Evolutionary conservation across 2,888 invertebrate genomes (phyloP), one percentile per base, ranked within the genome.

Genomic region (Andrena bucephala): DNA sequence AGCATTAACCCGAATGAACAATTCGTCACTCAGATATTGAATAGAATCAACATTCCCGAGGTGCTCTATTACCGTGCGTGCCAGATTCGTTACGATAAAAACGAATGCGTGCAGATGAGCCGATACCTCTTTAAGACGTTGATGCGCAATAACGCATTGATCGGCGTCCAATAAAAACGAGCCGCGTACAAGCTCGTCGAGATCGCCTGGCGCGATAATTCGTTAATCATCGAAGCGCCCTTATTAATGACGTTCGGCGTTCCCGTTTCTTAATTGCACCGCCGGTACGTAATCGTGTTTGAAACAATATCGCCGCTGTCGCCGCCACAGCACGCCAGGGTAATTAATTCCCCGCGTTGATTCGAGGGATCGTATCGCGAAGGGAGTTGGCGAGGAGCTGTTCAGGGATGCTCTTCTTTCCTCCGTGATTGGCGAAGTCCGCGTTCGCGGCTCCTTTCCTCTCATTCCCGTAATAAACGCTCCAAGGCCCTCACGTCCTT

Each of bases 161-260:
- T 66, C 27, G 48, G n/a, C 48, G 27, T 4, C 52, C 10, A 78
- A 74, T 75, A 65, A 75, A 57, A 84, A 13, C 54, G 60, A 16
- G 27, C 27, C 42, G 36, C 77, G 72, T 74, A 59, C 63, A 29
- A 74, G 50, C 59, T 66, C 50, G 36, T 67, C 60, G 33, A 67
- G 83, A 83, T 84, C 75, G 68, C 10, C 16, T 8, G n/a, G 65
- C 60, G 66, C 50, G 76, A 84, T 79, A 80, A 84, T 84, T 73
- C 57, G 66, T 76, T 84, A 70, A 80, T 84, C 73, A 65, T 73
- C 72, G 20, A 59, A 70, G 57, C 76, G 73, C 48, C 60, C 59
- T 77, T 70, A 67, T 80, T 76, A 84, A 77, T 60, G 71, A 70
- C 52, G 69, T 16, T 48, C 31, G 7, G 20, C 48, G 67, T 68